Evolutionary conservation across 1,140 invertebrate genomes (phyloP).

Genomic region (Proctacanthus coquilletti): DNA sequence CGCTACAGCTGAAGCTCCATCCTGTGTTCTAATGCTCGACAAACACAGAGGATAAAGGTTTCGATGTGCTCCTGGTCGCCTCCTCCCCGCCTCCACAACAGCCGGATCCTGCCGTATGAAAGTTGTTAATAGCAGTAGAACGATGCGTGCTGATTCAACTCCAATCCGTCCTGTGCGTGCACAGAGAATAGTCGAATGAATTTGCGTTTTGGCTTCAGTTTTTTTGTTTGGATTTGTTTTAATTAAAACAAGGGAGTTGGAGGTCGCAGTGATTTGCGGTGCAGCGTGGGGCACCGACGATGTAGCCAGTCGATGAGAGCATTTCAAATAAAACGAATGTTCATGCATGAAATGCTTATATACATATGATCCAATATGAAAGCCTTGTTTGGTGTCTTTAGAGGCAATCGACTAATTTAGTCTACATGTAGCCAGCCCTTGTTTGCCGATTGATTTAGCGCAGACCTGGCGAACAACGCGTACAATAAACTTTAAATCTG

Average conservation of each 20-base stretch:
- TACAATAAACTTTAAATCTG: neutral
- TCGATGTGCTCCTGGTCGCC: neutral
- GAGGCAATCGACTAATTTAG: neutral
- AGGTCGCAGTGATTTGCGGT: neutral
- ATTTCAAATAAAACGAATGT: neutral
- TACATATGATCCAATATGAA: neutral
- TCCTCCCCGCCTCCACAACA: neutral
- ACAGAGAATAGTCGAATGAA: neutral
- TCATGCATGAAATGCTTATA: neutral
- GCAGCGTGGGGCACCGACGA: neutral
- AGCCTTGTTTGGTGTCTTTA: neutral
- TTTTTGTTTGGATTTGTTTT: neutral
- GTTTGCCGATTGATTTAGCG: no score
- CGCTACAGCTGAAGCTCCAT: neutral
- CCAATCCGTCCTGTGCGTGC: neutral
- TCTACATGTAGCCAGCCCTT: neutral
- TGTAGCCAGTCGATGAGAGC: neutral
- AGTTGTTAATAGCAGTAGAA: neutral
- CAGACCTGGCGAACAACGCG: no score
- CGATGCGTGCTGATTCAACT: neutral
- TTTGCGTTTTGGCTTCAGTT: neutral
- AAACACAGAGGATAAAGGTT: neutral
- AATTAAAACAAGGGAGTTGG: neutral
- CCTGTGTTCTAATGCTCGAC: neutral
- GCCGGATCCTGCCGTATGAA: no score